Percentiles rank a stretch among this genome's conserved stretches.
These are phyloP conservation scores for Lasioglossum marginatum DNA, from an alignment of 2,888 invertebrate species.

Conservation along the genomic window DNA sequence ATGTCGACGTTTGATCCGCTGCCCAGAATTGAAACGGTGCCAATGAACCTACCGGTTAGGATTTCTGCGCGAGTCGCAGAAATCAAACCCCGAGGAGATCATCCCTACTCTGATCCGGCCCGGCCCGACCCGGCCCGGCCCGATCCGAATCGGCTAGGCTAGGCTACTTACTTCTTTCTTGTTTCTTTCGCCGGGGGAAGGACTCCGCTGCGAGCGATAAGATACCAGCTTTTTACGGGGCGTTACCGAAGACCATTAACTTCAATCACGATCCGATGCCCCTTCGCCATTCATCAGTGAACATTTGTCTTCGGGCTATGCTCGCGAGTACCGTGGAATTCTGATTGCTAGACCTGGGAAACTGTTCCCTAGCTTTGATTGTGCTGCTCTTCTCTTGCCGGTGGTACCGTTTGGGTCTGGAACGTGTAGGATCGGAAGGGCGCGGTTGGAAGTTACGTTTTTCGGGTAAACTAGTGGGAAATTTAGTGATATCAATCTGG, in stretches of 20 bases:
- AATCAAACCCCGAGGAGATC: conserved; percentile 64
- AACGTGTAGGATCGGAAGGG: not conserved
- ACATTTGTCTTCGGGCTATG: conserved; percentile 36
- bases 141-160: not conserved
- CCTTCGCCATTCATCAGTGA: conserved; percentile 28
- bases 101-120: conserved; percentile 6
- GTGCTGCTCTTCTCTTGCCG: not conserved
- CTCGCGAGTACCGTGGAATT: not conserved
- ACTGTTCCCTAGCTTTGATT: not conserved
- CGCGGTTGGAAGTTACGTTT: not conserved
- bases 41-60: conserved; percentile 77
- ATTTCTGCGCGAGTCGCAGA: conserved; percentile 59
- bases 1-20: conserved; percentile 79
- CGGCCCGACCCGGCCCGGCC: not conserved
- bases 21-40: conserved; percentile 82
- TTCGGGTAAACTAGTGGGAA: not conserved
- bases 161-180: conserved; percentile 49
- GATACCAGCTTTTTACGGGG: conserved; percentile 20
- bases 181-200: not conserved
- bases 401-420: not conserved
- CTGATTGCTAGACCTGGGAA: not conserved
- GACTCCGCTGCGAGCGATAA: conserved; percentile 40
- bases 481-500: not conserved
- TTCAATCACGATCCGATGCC: conserved; percentile 37
- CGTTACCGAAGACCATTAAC: conserved; percentile 44